A percentile compares a stretch with the other conserved stretches of the same genome.
phyloP scores from a whole-genome alignment of 1,140 invertebrate genomes.

The Pentalonia nigronervosa region DNA sequence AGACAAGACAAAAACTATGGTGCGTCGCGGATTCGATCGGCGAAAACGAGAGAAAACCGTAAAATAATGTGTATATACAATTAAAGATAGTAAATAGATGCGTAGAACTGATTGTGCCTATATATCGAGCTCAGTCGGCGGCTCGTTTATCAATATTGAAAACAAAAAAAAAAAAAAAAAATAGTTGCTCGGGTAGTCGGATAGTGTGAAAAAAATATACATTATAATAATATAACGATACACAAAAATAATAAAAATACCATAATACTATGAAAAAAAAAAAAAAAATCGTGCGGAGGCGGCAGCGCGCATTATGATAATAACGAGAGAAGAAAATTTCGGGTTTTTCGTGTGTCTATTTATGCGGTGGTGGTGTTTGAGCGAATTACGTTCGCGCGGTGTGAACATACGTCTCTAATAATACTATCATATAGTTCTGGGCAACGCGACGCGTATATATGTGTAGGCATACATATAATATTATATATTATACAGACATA shows the following conservation, averaged over 20 bases:
- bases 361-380: not conserved
- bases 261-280: not conserved
- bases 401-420: not conserved
- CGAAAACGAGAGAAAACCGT: not conserved
- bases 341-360: not conserved
- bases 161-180: not conserved
- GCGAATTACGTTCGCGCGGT: slow-evolving; percentile 42
- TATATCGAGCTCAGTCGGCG: not conserved
- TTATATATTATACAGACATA: not conserved
- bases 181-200: not conserved
- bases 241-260: not conserved
- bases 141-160: not conserved
- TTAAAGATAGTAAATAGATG: not conserved
- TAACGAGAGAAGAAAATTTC: slow-evolving; percentile 44
- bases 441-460: not conserved
- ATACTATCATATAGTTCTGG: not conserved
- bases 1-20: too few relatives aligned
- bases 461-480: not conserved
- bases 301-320: slow-evolving; percentile 8
- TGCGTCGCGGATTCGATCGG: not conserved
- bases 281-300: slow-evolving; percentile 4
- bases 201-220: not conserved
- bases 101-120: too few relatives aligned
- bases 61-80: not conserved
- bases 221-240: not conserved